A percentile compares a stretch with the other conserved stretches of the same genome.
These are phyloP conservation scores for Ailuropoda melanoleuca DNA, from an alignment of 2,113 vertebrate genomes.

Conservation along the genomic window DNA sequence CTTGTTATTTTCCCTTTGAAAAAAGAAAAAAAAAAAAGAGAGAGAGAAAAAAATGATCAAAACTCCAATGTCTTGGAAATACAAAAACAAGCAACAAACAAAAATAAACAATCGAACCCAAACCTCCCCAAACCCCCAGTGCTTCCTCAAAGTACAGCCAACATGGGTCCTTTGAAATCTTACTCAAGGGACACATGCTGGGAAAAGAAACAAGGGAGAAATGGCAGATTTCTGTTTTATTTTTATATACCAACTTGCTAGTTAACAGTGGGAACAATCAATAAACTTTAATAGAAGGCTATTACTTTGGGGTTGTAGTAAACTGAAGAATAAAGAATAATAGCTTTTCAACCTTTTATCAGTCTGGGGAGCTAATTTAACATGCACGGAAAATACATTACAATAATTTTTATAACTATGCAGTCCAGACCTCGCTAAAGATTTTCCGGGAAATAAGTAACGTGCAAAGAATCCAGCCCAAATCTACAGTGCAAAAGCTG, in stretches of 20 bases:
- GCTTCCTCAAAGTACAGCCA: background rate
- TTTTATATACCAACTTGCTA: conserved; percentile 67
- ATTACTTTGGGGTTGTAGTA: conserved; percentile 70
- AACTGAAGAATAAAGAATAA: conserved; percentile 75
- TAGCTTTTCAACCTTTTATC: conserved; percentile 76
- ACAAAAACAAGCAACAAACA: background rate
- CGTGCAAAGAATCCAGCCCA: background rate
- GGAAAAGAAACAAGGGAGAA: background rate
- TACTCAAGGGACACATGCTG: background rate
- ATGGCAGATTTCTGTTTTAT: conserved; percentile 58
- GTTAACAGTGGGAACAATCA: conserved; percentile 71
- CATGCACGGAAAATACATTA: conserved; percentile 72
- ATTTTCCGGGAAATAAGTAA: conserved; percentile 65
- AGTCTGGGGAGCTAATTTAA: conserved; percentile 72
- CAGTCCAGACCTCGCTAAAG: conserved; percentile 23
- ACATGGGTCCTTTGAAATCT: conserved; percentile 15
- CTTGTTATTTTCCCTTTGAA: background rate
- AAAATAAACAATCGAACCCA: conserved; percentile 7
- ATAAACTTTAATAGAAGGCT: conserved; percentile 70
- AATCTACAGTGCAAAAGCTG: background rate
- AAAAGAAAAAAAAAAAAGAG: background rate
- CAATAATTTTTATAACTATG: conserved; percentile 73
- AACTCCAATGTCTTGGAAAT: background rate
- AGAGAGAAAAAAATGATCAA: background rate
- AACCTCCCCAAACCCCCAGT: background rate